Conservation (phyloP, 2,888 invertebrate genomes). For the Tanypteryx hageni region DNA sequence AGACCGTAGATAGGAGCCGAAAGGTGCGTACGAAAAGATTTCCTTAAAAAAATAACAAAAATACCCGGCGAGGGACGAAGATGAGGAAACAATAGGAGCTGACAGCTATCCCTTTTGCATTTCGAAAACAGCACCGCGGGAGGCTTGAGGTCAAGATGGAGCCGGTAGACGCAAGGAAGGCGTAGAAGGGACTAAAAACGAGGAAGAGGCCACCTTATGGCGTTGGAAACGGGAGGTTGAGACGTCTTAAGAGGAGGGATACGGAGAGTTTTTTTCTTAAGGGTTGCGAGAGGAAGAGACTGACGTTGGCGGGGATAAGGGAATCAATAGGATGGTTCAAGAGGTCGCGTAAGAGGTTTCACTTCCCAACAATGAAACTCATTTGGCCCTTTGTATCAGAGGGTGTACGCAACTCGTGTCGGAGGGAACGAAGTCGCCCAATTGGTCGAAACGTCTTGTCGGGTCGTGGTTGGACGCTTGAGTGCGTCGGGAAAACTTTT, state of each 20-base stretch:
- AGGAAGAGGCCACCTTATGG: neutral
- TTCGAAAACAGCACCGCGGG: slow-evolving; percentile 22
- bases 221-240: neutral
- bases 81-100: slow-evolving; percentile 25
- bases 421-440: slow-evolving; percentile 33
- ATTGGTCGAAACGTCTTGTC: neutral
- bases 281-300: neutral
- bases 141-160: neutral
- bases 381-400: slow-evolving; percentile 38
- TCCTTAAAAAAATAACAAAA: neutral
- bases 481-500: neutral
- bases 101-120: neutral
- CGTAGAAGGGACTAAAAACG: neutral
- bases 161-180: neutral
- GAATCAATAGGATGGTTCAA: slow-evolving; percentile 31
- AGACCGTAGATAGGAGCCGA: neutral
- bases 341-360: slow-evolving; percentile 48
- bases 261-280: neutral
- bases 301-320: slow-evolving; percentile 20
- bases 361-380: slow-evolving; percentile 60
- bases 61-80: neutral
- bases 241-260: neutral
- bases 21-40: neutral
- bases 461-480: neutral
- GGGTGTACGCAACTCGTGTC: neutral